Percentiles rank a stretch among this genome's conserved stretches.
These are phyloP conservation scores for Catalaphyllia jardinei DNA, from an alignment of 64 coral and sea anemone species.

Conservation along the genomic window DNA sequence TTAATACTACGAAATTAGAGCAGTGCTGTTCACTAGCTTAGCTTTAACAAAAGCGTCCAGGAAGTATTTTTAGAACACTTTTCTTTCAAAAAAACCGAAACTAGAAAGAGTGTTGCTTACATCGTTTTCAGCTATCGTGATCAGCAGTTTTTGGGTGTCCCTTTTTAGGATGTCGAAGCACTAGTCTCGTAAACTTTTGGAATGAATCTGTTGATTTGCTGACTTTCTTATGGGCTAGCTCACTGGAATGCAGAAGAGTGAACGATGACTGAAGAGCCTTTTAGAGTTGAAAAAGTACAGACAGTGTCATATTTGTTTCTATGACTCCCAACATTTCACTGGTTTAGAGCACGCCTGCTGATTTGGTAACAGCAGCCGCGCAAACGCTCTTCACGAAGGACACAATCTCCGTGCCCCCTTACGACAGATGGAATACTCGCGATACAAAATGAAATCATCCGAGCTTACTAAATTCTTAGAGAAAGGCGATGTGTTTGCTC, in stretches of 20 bases:
- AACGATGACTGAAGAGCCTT: too few relatives aligned
- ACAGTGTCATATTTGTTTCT: conserved; percentile 62
- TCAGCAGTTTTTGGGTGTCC: too few relatives aligned
- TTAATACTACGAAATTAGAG: too few relatives aligned
- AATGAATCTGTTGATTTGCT: neutral
- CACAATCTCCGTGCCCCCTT: conserved; percentile 58
- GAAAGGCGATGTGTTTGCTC: conserved; percentile 74
- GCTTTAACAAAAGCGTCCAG: too few relatives aligned
- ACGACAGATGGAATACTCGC: conserved; percentile 40
- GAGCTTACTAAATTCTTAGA: conserved; percentile 59
- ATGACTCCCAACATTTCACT: conserved; percentile 79
- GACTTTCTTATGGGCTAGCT: neutral
- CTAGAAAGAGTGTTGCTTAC: too few relatives aligned
- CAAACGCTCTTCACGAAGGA: conserved; percentile 48
- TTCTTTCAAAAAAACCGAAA: too few relatives aligned
- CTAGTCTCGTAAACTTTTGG: neutral
- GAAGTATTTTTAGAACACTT: too few relatives aligned
- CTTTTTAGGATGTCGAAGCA: too few relatives aligned
- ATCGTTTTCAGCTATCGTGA: too few relatives aligned
- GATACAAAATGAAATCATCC: conserved; percentile 59
- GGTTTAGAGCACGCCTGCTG: conserved; percentile 51
- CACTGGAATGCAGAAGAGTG: neutral
- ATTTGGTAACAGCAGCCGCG: conserved; percentile 71
- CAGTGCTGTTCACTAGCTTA: too few relatives aligned
- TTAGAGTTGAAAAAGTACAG: conserved; percentile 59